Percentiles rank a stretch among this genome's conserved stretches.
Evolutionary conservation across 2,113 vertebrate species (phyloP).

Genomic region (Pelvicachromis taeniatus): DNA sequence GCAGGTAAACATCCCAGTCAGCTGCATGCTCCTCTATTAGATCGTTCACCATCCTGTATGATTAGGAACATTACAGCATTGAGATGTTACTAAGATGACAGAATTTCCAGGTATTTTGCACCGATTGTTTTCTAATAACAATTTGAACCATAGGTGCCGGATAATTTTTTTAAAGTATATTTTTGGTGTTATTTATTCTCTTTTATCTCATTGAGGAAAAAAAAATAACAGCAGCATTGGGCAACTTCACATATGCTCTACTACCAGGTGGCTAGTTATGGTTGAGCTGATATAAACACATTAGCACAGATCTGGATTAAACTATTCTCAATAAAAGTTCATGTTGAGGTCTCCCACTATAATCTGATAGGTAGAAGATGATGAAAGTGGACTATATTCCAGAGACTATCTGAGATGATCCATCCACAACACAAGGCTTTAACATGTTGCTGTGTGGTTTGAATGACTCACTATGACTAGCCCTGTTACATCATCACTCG

Average conservation of each 20-base stretch:
- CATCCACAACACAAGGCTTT: neutral
- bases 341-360: fast-evolving
- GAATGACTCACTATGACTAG: neutral
- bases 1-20: conserved; percentile 68
- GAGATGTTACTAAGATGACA: neutral
- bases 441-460: neutral
- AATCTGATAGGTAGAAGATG: neutral
- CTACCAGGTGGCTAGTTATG: neutral
- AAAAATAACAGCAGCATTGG: neutral
- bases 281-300: neutral
- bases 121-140: neutral
- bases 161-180: neutral
- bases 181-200: neutral
- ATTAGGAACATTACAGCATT: neutral
- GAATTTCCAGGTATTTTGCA: neutral
- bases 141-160: neutral
- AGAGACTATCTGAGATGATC: neutral
- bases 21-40: conserved; percentile 48
- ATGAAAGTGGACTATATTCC: fast-evolving
- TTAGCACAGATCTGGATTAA: neutral
- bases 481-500: neutral
- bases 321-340: neutral
- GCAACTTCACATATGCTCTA: neutral
- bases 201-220: neutral
- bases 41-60: conserved; percentile 58